phyloP scores from a whole-genome alignment of 2,888 invertebrate genomes.

The Panorpa germanica region DNA sequence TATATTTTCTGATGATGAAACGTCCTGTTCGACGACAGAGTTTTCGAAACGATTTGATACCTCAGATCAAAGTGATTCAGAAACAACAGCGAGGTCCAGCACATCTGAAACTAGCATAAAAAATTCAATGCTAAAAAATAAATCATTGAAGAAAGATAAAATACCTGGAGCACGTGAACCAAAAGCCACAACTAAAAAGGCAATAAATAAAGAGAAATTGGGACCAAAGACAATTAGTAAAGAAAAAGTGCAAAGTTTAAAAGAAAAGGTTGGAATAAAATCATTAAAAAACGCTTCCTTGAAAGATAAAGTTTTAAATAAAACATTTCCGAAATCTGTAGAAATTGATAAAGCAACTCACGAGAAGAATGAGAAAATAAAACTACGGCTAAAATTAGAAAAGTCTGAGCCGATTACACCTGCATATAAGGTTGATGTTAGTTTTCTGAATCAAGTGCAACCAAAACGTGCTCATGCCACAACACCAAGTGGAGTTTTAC shows the following conservation, averaged over 20 bases:
- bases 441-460: slow-evolving; percentile 51
- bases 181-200: slow-evolving; percentile 8
- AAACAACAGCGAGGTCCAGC: slow-evolving; percentile 32
- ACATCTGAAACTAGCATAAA: slow-evolving; percentile 16
- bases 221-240: slow-evolving; percentile 6
- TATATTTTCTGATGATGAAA: slow-evolving; percentile 37
- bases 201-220: slow-evolving; percentile 4
- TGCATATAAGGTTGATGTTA: slow-evolving; percentile 65
- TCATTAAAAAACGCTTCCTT: slow-evolving; percentile 14
- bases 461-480: slow-evolving; percentile 22
- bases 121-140: slow-evolving; percentile 7
- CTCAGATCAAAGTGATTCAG: slow-evolving; percentile 35
- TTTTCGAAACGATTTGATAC: slow-evolving; percentile 27
- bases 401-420: slow-evolving; percentile 63
- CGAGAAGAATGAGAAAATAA: slow-evolving; percentile 52
- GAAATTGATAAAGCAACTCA: slow-evolving; percentile 14
- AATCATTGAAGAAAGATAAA: slow-evolving; percentile 8
- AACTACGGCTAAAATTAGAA: slow-evolving; percentile 63
- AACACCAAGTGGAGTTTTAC: slow-evolving; percentile 8
- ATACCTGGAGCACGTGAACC: slow-evolving; percentile 6
- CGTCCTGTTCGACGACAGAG: slow-evolving; percentile 32
- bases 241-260: slow-evolving; percentile 14
- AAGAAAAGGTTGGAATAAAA: too few relatives aligned
- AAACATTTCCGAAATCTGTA: slow-evolving; percentile 16
- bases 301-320: slow-evolving; percentile 18